Base-by-base conservation (phyloP, 2,113 vertebrate genomes). In the Alouatta palliata region DNA sequence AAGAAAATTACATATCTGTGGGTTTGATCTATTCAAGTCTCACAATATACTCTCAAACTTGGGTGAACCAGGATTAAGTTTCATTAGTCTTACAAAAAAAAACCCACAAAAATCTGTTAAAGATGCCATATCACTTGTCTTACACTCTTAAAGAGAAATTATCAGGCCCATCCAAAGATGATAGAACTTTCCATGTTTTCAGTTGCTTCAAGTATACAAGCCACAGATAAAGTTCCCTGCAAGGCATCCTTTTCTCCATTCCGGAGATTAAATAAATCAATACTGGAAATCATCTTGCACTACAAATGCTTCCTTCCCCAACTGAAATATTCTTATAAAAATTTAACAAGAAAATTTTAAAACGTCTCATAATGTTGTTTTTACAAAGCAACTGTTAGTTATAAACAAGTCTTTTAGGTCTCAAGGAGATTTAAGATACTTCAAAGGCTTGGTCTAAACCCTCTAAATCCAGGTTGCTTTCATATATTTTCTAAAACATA, bases 251-350 rank as follows among this genome's bases (percentile, higher is more conserved):
- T 76, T 77, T 92, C 80, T 76, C 75, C 49, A 35, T 95, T 95
- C 85, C 90, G 90, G 40, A 90, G 76, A 96, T 98, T 87, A 95
- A 92, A 91, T 87, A 95, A 91, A 92, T 96, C 68, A 92, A 76
- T 84, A 64, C 81, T 64, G 93, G 49, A 84, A 87, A 85, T 90
- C 56, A 85, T 96, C 75, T 58, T 96, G 80, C 52, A 84, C 86
- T 85, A 89, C 30, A 47, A 85, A 90, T 79, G 64, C 93, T 97
- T 91, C 75, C 87, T 95, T 97, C 81, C 92, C 64, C 43, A 87
- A 90, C 73, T 25, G 90, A 94, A 92, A 87, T 90, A 96, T 97
- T 96, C 97, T 94, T 95, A 96, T 97, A 97, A 98, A 98, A 97
- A 77, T 95, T 96, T 97, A 96, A 97, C 94, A 95, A 96, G 90